Evolutionary conservation across 1,140 invertebrate species (phyloP).

Genomic region (Chironomus tepperi): DNA sequence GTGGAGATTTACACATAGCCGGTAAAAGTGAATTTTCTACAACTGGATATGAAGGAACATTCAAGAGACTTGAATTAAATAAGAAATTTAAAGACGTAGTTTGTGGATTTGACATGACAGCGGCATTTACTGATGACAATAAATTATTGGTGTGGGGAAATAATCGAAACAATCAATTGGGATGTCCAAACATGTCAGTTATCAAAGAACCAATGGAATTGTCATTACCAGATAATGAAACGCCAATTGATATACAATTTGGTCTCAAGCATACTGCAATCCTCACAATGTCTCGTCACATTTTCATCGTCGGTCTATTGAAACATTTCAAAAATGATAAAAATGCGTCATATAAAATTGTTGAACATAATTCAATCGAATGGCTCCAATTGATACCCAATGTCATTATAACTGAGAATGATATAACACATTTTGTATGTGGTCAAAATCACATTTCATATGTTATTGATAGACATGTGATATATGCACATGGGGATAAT

Average conservation of each 20-base stretch:
- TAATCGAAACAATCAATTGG: conserved; percentile 63
- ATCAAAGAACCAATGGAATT: conserved; percentile 40
- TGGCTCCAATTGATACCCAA: neutral
- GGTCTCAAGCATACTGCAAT: conserved; percentile 61
- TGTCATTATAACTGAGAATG: neutral
- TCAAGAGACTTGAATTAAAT: conserved; percentile 30
- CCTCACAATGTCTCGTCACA: conserved; percentile 47
- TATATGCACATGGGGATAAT: conserved; percentile 65
- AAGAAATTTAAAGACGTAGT: conserved; percentile 45
- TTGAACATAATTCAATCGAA: conserved; percentile 16
- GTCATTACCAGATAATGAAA: conserved; percentile 34
- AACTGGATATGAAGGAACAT: conserved; percentile 32
- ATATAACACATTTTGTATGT: conserved; percentile 44
- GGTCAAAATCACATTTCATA: conserved; percentile 62
- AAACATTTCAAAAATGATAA: conserved; percentile 25
- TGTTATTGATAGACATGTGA: conserved; percentile 38
- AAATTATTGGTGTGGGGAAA: conserved; percentile 66
- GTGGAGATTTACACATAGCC: conserved; percentile 66
- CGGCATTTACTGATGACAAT: conserved; percentile 53
- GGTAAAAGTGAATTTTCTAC: conserved; percentile 67
- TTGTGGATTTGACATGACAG: conserved; percentile 65
- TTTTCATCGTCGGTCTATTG: conserved; percentile 35
- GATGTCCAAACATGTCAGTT: conserved; percentile 46
- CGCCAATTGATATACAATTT: conserved; percentile 42
- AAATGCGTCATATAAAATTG: neutral